These are phyloP conservation scores for Barnardius zonarius DNA, from an alignment of 2,113 vertebrate species.

Conservation along the genomic window DNA sequence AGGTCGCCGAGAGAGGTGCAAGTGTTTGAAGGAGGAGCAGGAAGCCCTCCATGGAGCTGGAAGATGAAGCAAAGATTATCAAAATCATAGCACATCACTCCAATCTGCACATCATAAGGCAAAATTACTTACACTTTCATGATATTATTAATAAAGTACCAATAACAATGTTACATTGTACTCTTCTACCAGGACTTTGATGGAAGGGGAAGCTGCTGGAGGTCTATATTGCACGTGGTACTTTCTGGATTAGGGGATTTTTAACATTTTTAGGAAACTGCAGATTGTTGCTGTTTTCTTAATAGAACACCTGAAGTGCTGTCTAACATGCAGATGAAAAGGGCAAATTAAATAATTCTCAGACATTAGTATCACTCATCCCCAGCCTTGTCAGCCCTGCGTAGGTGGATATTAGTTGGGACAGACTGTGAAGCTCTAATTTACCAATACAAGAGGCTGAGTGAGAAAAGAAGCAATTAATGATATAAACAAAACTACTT, in stretches of 20 bases:
- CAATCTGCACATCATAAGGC: background rate
- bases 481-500: background rate
- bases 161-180: background rate
- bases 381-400: background rate
- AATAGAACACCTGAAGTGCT: background rate
- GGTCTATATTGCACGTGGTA: background rate
- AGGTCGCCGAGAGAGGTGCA: rapidly evolving
- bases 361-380: background rate
- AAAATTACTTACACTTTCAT: background rate
- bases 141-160: background rate
- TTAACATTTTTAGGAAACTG: background rate
- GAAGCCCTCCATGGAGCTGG: background rate
- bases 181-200: background rate
- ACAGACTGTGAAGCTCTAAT: background rate
- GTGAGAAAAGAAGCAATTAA: background rate
- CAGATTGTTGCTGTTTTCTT: background rate
- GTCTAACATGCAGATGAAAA: background rate
- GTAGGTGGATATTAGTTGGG: background rate
- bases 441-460: background rate
- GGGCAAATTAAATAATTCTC: background rate
- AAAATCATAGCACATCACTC: background rate
- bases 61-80: background rate
- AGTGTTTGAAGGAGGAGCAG: background rate
- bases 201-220: background rate
- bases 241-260: background rate